phyloP scores from a whole-genome alignment of 2,113 vertebrate species.

The Crotalus viridis region DNA sequence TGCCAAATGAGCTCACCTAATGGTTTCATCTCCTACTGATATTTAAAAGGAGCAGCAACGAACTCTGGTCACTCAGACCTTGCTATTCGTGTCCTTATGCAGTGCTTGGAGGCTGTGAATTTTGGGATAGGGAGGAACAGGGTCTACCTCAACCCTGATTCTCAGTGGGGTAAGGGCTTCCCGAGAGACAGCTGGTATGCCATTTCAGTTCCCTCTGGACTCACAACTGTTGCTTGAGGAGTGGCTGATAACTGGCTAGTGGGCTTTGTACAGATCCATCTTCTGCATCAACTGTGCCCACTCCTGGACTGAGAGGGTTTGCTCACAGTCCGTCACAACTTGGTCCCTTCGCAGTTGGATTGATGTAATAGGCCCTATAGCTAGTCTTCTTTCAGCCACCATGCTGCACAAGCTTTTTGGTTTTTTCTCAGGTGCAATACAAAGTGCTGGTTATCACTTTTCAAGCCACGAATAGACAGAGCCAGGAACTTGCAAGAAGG shows the following conservation, averaged over 20 bases:
- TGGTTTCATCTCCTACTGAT: neutral
- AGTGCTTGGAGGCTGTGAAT: neutral
- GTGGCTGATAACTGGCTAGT: neutral
- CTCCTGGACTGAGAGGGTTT: neutral
- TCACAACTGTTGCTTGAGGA: neutral
- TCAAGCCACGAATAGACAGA: neutral
- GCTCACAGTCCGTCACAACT: neutral
- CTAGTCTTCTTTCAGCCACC: neutral
- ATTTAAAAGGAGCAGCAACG: neutral
- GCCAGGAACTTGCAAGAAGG: neutral
- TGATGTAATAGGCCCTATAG: neutral
- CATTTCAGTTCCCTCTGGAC: neutral
- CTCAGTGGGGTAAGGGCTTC: neutral
- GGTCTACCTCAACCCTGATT: neutral
- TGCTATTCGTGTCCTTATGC: neutral
- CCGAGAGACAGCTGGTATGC: neutral
- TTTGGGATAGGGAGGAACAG: fast-evolving
- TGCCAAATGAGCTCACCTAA: neutral
- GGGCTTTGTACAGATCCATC: neutral
- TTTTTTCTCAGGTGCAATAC: neutral
- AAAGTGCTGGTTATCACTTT: neutral
- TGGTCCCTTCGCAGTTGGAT: neutral
- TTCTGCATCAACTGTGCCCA: neutral
- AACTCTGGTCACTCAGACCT: neutral
- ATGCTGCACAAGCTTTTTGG: neutral